A percentile compares a stretch with the other conserved stretches of the same genome.
phyloP scores from a whole-genome alignment of 2,113 vertebrate species.

The Philantomba maxwellii region DNA sequence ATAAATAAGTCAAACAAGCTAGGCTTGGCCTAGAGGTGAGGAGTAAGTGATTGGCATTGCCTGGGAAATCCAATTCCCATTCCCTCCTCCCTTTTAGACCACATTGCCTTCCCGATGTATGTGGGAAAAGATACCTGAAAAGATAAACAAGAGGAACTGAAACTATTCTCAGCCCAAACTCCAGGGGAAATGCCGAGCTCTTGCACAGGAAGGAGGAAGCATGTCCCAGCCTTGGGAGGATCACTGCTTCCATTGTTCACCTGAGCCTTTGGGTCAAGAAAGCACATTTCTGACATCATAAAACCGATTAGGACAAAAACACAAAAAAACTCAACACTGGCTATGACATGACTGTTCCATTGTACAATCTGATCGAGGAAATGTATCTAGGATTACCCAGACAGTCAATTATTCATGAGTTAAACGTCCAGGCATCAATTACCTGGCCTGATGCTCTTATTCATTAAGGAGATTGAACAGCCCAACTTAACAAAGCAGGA shows the following conservation, averaged over 20 bases:
- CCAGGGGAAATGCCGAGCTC: neutral
- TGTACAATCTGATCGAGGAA: constrained; percentile 86
- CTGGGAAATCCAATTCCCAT: constrained; percentile 33
- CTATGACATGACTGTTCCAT: constrained; percentile 82
- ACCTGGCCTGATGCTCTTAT: constrained; percentile 91
- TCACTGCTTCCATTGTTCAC: constrained; percentile 27
- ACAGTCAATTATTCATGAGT: constrained; percentile 95
- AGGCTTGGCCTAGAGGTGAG: neutral
- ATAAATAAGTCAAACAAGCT: neutral
- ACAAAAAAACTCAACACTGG: neutral
- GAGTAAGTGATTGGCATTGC: constrained; percentile 33
- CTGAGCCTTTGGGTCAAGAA: constrained; percentile 8
- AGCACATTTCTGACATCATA: constrained; percentile 64
- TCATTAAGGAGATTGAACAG: constrained; percentile 97
- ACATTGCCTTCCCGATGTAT: constrained; percentile 53
- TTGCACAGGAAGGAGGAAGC: rapidly evolving
- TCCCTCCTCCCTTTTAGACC: neutral
- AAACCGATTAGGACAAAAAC: constrained; percentile 42
- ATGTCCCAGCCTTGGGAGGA: neutral
- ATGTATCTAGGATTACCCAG: constrained; percentile 90
- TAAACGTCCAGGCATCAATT: constrained; percentile 93
- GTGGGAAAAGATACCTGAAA: constrained; percentile 66
- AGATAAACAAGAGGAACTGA: constrained; percentile 39
- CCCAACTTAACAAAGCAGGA: constrained; percentile 77
- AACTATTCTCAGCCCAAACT: constrained; percentile 14